A percentile compares a stretch with the other conserved stretches of the same genome.
phyloP scores from a whole-genome alignment of 2,797 vertebrate species.

The Sebastes oblongus region DNA sequence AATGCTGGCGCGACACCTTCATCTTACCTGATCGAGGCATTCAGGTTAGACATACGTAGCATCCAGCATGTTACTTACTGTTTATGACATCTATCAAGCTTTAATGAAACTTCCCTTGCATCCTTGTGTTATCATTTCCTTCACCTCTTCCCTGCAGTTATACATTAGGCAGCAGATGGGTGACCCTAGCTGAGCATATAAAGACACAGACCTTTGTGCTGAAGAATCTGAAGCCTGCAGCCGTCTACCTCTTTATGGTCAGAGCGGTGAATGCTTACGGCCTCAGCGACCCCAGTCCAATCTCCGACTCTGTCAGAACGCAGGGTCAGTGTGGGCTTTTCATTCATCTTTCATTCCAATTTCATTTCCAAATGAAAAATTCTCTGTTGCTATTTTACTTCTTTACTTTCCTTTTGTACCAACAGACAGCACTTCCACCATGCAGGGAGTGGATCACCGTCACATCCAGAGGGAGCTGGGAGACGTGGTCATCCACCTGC shows the following conservation, averaged over 20 bases:
- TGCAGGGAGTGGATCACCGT: constrained; percentile 94
- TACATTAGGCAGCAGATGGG: constrained; percentile 94
- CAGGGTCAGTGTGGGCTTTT: constrained; percentile 83
- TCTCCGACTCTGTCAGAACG: constrained; percentile 94
- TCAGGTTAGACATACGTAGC: constrained; percentile 83
- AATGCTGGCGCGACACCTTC: constrained; percentile 87
- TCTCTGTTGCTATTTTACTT: background rate
- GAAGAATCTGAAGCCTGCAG: constrained; percentile 91
- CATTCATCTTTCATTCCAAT: background rate
- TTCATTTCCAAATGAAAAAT: background rate
- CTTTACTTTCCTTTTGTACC: constrained; percentile 7
- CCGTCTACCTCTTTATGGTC: constrained; percentile 96
- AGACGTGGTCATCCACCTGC: constrained; percentile 92
- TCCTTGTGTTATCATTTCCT: constrained; percentile 6
- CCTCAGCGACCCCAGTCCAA: constrained; percentile 96
- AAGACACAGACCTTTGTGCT: constrained; percentile 89
- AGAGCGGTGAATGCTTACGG: constrained; percentile 93
- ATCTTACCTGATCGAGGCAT: constrained; percentile 94
- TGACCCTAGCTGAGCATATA: constrained; percentile 94
- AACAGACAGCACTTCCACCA: constrained; percentile 91
- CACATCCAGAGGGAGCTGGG: constrained; percentile 96
- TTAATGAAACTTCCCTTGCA: background rate
- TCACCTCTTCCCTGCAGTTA: constrained; percentile 79
- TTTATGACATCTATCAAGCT: too few relatives aligned
- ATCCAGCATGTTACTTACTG: background rate